phyloP scores from a whole-genome alignment of 2,113 vertebrate species.

The Planiliza haematocheilus region DNA sequence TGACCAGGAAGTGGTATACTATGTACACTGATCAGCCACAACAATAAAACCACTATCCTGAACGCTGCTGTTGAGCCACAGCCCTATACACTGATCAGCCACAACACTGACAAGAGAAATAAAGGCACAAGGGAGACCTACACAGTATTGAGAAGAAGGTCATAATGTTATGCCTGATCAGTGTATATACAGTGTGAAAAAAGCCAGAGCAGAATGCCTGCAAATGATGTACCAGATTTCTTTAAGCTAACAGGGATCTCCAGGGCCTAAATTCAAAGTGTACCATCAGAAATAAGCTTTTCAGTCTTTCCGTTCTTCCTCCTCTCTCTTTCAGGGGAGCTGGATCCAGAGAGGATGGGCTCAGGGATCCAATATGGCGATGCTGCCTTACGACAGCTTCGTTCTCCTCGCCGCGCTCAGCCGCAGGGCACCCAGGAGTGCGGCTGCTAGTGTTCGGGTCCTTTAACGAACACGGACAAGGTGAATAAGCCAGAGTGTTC shows the following conservation, averaged over 20 bases:
- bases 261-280: background rate
- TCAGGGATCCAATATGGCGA: constrained; percentile 95
- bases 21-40: no score
- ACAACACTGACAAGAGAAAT: no score
- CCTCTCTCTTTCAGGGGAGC: constrained; percentile 83
- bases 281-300: no score
- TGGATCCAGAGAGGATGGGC: constrained; percentile 95
- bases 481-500: constrained; percentile 20
- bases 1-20: background rate
- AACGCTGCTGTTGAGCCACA: background rate
- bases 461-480: constrained; percentile 20
- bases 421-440: constrained; percentile 89
- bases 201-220: no score
- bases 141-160: no score
- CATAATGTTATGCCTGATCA: no score
- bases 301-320: no score
- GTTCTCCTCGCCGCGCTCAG: constrained; percentile 89
- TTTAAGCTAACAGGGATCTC: background rate
- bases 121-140: no score
- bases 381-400: constrained; percentile 89
- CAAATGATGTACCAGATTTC: no score
- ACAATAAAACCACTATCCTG: background rate
- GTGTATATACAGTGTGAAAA: no score
- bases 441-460: constrained; percentile 83
- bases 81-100: no score